These are phyloP conservation scores for Blastobasis lacticolella DNA, from an alignment of 2,888 invertebrate genomes.

Conservation along the genomic window DNA sequence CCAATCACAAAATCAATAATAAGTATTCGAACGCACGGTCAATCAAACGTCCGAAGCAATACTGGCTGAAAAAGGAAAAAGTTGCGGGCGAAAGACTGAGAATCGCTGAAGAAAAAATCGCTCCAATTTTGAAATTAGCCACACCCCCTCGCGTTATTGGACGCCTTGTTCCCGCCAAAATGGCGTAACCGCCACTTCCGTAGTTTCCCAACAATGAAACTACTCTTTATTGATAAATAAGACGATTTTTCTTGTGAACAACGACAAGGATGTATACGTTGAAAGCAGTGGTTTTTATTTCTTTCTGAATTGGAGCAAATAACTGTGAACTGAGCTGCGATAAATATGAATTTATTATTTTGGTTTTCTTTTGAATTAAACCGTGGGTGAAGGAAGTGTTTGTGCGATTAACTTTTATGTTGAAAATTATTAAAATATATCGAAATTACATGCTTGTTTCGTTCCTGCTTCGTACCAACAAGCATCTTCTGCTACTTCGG, in stretches of 20 bases:
- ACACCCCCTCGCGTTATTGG: slow-evolving; percentile 67
- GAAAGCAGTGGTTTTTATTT: slow-evolving; percentile 7
- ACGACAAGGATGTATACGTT: slow-evolving; percentile 7
- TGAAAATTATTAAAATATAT: too few species aligned
- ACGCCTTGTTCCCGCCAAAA: slow-evolving; percentile 24
- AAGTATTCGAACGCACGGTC: background rate
- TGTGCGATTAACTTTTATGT: too few species aligned
- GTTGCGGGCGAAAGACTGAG: slow-evolving; percentile 13
- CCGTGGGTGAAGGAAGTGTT: too few species aligned
- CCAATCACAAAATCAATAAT: background rate
- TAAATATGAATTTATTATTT: slow-evolving; percentile 15
- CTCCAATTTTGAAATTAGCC: slow-evolving; percentile 64
- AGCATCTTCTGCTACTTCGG: too few species aligned
- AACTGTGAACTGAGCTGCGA: slow-evolving; percentile 15
- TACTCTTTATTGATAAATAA: accelerated
- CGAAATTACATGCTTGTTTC: too few species aligned
- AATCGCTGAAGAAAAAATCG: slow-evolving; percentile 48
- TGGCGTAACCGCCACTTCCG: slow-evolving; percentile 15
- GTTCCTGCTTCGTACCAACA: too few species aligned
- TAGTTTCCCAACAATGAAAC: background rate
- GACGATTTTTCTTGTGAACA: slow-evolving; percentile 1
- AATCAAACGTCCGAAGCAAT: slow-evolving; percentile 19
- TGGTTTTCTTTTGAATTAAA: background rate
- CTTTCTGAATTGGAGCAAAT: slow-evolving; percentile 12
- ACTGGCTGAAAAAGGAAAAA: slow-evolving; percentile 40